phyloP scores from a whole-genome alignment of 1,140 invertebrate species.

The Lepidotrigona ventralis region DNA sequence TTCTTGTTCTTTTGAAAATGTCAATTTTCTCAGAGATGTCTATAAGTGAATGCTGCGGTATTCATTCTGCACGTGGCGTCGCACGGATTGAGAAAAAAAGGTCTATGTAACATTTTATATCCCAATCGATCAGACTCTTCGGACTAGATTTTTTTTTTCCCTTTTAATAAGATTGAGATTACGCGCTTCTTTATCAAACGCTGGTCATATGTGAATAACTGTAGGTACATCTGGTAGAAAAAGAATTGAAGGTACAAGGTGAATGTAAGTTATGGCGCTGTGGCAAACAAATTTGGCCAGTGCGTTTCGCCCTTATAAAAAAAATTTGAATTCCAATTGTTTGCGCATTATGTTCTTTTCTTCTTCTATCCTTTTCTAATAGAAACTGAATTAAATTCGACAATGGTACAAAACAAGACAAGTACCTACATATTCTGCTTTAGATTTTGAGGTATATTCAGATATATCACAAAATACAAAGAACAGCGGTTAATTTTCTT shows the following conservation, averaged over 20 bases:
- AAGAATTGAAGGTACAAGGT: conserved; percentile 59
- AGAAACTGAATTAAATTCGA: conserved; percentile 27
- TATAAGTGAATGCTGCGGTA: conserved; percentile 44
- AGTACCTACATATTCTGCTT: conserved; percentile 33
- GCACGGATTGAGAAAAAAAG: conserved; percentile 43
- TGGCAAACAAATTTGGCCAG: conserved; percentile 46
- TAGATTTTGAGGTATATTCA: conserved; percentile 35
- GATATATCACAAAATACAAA: conserved; percentile 60
- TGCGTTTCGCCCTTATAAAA: conserved; percentile 41
- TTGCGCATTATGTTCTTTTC: background rate
- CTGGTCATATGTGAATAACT: conserved; percentile 57
- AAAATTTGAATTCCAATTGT: conserved; percentile 30
- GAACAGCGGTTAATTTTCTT: conserved; percentile 31
- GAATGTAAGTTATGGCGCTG: conserved; percentile 39
- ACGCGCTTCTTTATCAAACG: conserved; percentile 63
- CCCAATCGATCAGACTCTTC: conserved; percentile 67
- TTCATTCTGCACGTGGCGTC: conserved; percentile 34
- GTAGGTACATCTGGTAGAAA: conserved; percentile 63
- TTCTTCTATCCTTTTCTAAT: background rate
- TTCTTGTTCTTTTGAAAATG: conserved; percentile 42
- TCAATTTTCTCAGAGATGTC: conserved; percentile 43
- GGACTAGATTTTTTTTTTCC: conserved; percentile 69
- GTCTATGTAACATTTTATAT: conserved; percentile 56
- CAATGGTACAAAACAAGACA: conserved; percentile 32
- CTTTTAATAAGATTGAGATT: conserved; percentile 59